These are phyloP conservation scores for Synergus gifuensis DNA, from an alignment of 2,888 invertebrate genomes.

Conservation along the genomic window DNA sequence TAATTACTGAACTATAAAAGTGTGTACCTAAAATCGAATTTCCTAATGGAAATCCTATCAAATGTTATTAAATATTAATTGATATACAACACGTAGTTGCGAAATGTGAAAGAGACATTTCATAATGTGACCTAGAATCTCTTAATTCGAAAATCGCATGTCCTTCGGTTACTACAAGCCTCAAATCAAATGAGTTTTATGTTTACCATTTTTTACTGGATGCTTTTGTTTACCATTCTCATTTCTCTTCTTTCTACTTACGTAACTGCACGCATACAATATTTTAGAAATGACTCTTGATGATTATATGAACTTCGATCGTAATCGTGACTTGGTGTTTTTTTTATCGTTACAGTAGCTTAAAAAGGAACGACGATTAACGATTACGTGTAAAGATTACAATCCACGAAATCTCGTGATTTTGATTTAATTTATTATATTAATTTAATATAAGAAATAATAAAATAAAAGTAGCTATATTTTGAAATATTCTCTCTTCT, in stretches of 20 bases:
- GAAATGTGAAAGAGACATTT: neutral
- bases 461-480: too few relatives aligned
- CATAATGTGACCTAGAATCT: conserved; percentile 23
- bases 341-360: too few relatives aligned
- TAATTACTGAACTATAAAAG: too few relatives aligned
- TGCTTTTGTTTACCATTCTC: conserved; percentile 9
- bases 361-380: conserved; percentile 48
- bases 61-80: neutral
- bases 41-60: too few relatives aligned
- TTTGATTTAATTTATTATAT: conserved; percentile 8
- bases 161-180: conserved; percentile 10
- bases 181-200: conserved; percentile 36
- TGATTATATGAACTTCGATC: too few relatives aligned
- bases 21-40: too few relatives aligned
- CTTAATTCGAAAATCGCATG: conserved; percentile 48
- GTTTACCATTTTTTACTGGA: conserved; percentile 31
- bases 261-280: conserved; percentile 1
- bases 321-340: too few relatives aligned
- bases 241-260: conserved; percentile 3
- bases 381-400: conserved; percentile 55
- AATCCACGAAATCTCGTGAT: conserved; percentile 58
- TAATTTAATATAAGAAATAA: too few relatives aligned
- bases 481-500: too few relatives aligned
- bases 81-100: neutral
- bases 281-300: too few relatives aligned